Percentiles rank a stretch among this genome's conserved stretches.
Evolutionary conservation across 2,113 vertebrate genomes (phyloP).

Genomic region (Cricetomys ansorgei): DNA sequence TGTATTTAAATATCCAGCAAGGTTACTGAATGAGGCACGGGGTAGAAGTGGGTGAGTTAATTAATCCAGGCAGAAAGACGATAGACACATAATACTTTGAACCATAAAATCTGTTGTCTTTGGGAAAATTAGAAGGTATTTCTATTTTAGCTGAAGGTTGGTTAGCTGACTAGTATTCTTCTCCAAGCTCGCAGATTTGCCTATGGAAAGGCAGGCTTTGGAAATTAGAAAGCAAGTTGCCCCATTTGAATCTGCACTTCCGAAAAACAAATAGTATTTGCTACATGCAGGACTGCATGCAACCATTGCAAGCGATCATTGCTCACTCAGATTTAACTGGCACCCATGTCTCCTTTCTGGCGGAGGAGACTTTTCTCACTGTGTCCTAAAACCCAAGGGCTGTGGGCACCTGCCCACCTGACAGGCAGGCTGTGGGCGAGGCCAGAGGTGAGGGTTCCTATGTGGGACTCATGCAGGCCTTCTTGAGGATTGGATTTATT

Average conservation of each 20-base stretch:
- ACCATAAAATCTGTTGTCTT: background rate
- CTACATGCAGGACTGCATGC: background rate
- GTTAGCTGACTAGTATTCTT: background rate
- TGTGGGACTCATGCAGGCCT: background rate
- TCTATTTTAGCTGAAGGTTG: background rate
- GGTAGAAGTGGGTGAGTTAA: background rate
- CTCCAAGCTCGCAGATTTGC: background rate
- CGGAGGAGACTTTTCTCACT: rapidly evolving
- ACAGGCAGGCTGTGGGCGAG: background rate
- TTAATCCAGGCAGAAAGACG: background rate
- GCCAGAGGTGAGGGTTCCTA: rapidly evolving
- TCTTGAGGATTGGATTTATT: background rate
- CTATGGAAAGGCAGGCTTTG: background rate
- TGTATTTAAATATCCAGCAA: background rate
- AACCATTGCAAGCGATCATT: too few species aligned
- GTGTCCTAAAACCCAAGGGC: rapidly evolving
- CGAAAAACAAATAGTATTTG: background rate
- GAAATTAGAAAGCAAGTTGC: background rate
- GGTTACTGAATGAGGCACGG: background rate
- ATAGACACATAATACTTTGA: background rate
- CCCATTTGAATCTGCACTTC: background rate
- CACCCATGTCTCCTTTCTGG: background rate
- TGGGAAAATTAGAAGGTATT: background rate
- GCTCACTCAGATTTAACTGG: background rate
- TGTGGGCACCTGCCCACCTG: background rate